A percentile compares a stretch with the other conserved stretches of the same genome.
These are phyloP conservation scores for Prietella phreatophila DNA, from an alignment of 2,113 vertebrate genomes.

Conservation along the genomic window DNA sequence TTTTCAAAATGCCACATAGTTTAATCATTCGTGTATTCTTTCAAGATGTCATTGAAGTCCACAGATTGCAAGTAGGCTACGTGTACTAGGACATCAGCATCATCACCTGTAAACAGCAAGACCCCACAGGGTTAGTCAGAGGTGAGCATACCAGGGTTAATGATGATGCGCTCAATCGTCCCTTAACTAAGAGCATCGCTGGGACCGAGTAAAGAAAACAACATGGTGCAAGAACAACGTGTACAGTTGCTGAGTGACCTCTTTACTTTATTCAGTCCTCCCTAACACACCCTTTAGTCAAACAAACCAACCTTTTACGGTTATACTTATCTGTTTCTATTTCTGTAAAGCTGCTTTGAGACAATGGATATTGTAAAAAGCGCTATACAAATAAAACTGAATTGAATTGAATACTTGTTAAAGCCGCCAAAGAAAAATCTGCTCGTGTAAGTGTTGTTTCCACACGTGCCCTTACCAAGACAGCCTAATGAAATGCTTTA, in stretches of 20 bases:
- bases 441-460: neutral
- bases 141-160: neutral
- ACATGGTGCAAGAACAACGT: slow-evolving; percentile 18
- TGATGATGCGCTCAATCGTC: neutral
- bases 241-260: neutral
- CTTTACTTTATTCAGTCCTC: neutral
- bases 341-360: no score
- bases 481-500: neutral
- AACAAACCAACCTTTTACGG: slow-evolving; percentile 7
- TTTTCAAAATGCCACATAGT: neutral
- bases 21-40: neutral
- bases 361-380: no score
- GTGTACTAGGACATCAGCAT: neutral
- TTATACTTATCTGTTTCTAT: no score
- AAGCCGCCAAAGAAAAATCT: neutral
- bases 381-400: no score
- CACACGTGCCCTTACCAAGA: neutral
- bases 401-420: no score
- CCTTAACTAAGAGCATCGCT: neutral
- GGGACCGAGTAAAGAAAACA: neutral
- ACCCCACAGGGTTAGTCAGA: neutral
- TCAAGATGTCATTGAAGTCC: neutral
- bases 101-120: neutral
- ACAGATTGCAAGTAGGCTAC: neutral
- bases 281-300: neutral